Evolutionary conservation across 2,888 invertebrate genomes (phyloP).

Genomic region (Liopterus haemorrhoidalis): DNA sequence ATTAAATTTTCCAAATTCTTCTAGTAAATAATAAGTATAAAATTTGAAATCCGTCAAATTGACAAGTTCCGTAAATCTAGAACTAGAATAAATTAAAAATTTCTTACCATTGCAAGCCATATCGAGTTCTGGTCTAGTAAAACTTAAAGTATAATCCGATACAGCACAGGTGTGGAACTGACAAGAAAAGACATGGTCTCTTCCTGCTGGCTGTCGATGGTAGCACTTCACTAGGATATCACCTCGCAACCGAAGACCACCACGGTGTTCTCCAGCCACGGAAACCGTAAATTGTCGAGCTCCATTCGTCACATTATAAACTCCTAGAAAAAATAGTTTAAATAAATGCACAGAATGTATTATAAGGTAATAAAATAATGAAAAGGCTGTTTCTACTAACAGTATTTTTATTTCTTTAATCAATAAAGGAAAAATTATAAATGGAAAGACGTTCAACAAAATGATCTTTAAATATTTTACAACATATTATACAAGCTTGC

Average conservation of each 20-base stretch:
- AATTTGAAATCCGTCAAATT: not conserved
- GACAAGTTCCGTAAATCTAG: not conserved
- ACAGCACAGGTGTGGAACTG: conserved; percentile 95
- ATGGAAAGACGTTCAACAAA: no score
- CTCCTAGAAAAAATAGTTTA: conserved; percentile 45
- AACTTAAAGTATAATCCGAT: conserved; percentile 74
- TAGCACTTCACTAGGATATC: conserved; percentile 90
- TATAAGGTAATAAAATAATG: no score
- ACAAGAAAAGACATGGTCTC: conserved; percentile 74
- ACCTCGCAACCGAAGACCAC: conserved; percentile 72
- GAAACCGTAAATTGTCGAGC: conserved; percentile 65
- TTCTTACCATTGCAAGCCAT: conserved; percentile 70
- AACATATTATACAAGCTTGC: no score
- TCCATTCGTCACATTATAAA: conserved; percentile 62
- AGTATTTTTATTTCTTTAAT: not conserved
- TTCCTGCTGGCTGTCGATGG: conserved; percentile 54
- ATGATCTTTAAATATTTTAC: no score
- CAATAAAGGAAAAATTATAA: no score
- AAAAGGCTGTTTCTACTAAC: not conserved
- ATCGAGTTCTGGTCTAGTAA: conserved; percentile 82
- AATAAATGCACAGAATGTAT: not conserved
- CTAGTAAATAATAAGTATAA: not conserved
- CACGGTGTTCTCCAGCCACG: conserved; percentile 58
- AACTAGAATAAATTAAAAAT: not conserved
- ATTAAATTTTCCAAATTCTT: not conserved